Conservation (phyloP, 2,888 invertebrate species). For the Sesia bembeciformis region DNA sequence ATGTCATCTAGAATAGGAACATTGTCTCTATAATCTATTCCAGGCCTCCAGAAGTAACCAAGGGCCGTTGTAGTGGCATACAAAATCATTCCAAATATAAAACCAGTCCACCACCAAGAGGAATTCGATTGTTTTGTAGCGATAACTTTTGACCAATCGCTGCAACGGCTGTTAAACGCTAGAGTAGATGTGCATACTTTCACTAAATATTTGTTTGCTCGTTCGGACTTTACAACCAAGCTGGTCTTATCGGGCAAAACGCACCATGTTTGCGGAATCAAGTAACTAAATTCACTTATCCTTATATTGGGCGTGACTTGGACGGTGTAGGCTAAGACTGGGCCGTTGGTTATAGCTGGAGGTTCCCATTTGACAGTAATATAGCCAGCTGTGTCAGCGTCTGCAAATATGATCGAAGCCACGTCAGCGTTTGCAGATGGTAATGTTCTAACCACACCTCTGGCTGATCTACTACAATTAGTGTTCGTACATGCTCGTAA, state of each 20-base stretch:
- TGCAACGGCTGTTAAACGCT: conserved; percentile 27
- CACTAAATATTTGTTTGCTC: conserved; percentile 26
- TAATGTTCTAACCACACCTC: conserved; percentile 43
- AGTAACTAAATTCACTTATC: conserved; percentile 17
- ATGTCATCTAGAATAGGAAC: conserved; percentile 37
- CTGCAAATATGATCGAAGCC: conserved; percentile 22
- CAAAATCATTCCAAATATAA: conserved; percentile 34
- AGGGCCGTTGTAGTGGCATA: conserved; percentile 25
- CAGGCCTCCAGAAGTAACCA: conserved; percentile 22
- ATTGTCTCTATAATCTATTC: conserved; percentile 21
- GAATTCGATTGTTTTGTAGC: conserved; percentile 9
- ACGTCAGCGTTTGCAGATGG: conserved; percentile 35
- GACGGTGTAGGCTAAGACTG: conserved; percentile 48
- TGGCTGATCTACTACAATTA: conserved; percentile 43
- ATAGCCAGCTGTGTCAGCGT: conserved; percentile 23
- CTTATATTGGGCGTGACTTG: conserved; percentile 37
- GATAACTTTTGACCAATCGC: conserved; percentile 10
- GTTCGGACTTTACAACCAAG: conserved; percentile 15
- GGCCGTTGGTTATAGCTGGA: conserved; percentile 46
- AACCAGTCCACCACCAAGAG: conserved; percentile 32
- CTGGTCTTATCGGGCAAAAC: conserved; percentile 23
- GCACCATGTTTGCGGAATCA: conserved; percentile 41
- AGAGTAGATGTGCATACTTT: conserved; percentile 32
- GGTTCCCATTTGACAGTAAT: conserved; percentile 44
- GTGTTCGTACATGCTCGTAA: conserved; percentile 41